Base-by-base conservation (phyloP, 2,797 vertebrate species). In the Macrochelys suwanniensis region DNA sequence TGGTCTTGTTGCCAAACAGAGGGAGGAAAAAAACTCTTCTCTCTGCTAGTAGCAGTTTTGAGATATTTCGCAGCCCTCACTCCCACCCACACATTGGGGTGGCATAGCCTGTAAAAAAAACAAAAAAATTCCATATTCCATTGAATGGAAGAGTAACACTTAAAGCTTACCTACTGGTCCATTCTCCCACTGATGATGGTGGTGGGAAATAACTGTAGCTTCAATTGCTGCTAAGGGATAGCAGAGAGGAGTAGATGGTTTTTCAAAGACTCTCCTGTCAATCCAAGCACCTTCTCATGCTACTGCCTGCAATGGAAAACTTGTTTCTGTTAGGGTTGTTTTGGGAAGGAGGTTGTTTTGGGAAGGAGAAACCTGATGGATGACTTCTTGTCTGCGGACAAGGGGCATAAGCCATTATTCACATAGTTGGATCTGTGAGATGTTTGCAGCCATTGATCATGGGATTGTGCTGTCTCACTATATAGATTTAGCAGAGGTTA, bases 381-480 rank as follows among this genome's bases (percentile, higher is more conserved):
- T 37, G 16, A 90, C 45, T 5, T 80, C 59, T 56, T 23, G 3
- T 26, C 15, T 0, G 0, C 53, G 37, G 3, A 76, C n/a, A 86
- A 54, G 53, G 37, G 17, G 83, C 61, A 83, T 42, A 11, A 49
- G 76, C 3, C 33, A 7, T 2, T 31, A 21, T 21, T 51, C 61
- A 21, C 23, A 19, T 45, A 50, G 4, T 57, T 42, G 33, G 49
- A 42, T 2, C 16, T 11, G 1, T 21, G 45, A 82, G 68, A 51
- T 53, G 12, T 47, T 45, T 53, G 16, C 31, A 76, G 87, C 42
- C 7, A 7, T 31, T 21, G 19, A 37, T 26, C 23, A 37, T 25
- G 15, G 11, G 21, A 25, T 19, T 8, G 11, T 68, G 33, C 53
- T 51, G 54, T 88, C 82, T 33, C 50, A 53, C 45, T 3, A 47